Evolutionary conservation across 2,797 vertebrate genomes (phyloP).

Genomic region (Alcedo quadribrachys): DNA sequence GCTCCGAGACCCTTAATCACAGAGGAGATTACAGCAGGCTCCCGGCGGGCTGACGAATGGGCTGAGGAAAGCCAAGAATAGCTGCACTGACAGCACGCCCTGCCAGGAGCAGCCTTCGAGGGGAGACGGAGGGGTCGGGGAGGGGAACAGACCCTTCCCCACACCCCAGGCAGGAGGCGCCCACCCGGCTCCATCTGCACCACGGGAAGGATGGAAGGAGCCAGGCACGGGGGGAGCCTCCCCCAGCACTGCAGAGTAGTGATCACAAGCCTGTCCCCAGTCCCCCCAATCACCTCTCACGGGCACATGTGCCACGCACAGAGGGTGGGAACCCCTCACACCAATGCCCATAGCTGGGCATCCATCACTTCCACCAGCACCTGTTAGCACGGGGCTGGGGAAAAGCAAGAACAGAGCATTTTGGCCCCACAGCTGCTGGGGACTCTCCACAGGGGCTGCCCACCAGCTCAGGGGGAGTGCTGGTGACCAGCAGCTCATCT

Average conservation of each 20-base stretch:
- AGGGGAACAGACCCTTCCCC: neutral
- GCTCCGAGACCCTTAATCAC: neutral
- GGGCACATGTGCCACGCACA: fast-evolving
- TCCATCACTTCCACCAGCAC: neutral
- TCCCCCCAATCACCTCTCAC: fast-evolving
- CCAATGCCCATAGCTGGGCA: neutral
- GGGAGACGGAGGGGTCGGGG: neutral
- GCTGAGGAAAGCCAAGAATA: neutral
- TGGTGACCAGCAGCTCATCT: neutral
- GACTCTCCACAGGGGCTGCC: neutral
- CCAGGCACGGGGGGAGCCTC: fast-evolving
- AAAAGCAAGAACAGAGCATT: fast-evolving
- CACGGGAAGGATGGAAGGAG: neutral
- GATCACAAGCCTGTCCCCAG: neutral
- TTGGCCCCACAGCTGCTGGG: neutral
- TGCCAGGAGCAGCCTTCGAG: neutral
- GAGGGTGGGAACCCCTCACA: neutral
- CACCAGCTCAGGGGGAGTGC: neutral
- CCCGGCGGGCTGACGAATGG: neutral
- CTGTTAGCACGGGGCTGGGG: fast-evolving
- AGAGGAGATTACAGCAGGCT: neutral
- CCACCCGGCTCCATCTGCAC: neutral
- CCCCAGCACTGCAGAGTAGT: neutral
- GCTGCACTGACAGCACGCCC: neutral
- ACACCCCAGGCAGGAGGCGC: neutral